Evolutionary conservation across 2,797 vertebrate genomes (phyloP).

Genomic region (Cottoperca gobio): DNA sequence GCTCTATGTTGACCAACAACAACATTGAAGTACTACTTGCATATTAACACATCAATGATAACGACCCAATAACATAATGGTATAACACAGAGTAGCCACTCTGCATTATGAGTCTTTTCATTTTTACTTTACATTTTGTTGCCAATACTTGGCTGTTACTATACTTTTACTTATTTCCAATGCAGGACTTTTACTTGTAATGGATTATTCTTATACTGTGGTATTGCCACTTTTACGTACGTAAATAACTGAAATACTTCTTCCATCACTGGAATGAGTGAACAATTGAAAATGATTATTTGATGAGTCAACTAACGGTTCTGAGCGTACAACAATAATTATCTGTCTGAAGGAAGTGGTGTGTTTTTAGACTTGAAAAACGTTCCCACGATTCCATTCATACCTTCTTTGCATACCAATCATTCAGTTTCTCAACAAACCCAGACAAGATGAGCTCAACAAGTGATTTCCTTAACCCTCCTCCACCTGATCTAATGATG

Average conservation of each 20-base stretch:
- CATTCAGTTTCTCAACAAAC: constrained; percentile 72
- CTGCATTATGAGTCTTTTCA: background rate
- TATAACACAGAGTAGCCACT: background rate
- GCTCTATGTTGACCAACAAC: background rate
- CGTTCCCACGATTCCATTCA: constrained; percentile 80
- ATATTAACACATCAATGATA: background rate
- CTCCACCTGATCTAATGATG: constrained; percentile 7
- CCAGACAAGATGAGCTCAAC: constrained; percentile 42
- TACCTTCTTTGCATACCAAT: constrained; percentile 70
- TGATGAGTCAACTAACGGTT: constrained; percentile 74
- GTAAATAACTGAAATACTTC: background rate
- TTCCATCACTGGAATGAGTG: background rate
- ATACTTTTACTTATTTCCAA: background rate
- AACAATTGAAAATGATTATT: constrained; percentile 2
- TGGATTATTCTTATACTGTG: background rate
- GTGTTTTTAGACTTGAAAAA: constrained; percentile 26
- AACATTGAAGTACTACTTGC: background rate
- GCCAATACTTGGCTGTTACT: background rate
- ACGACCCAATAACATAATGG: background rate
- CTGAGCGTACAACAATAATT: constrained; percentile 15
- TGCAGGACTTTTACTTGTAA: background rate
- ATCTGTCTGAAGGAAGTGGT: constrained; percentile 35
- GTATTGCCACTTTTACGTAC: background rate
- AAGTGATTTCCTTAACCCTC: constrained; percentile 44
- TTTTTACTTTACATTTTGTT: background rate